Percentiles rank a stretch among this genome's conserved stretches.
These are phyloP conservation scores for Malthinus seriepunctatus DNA, from an alignment of 2,888 invertebrate genomes.

Conservation along the genomic window DNA sequence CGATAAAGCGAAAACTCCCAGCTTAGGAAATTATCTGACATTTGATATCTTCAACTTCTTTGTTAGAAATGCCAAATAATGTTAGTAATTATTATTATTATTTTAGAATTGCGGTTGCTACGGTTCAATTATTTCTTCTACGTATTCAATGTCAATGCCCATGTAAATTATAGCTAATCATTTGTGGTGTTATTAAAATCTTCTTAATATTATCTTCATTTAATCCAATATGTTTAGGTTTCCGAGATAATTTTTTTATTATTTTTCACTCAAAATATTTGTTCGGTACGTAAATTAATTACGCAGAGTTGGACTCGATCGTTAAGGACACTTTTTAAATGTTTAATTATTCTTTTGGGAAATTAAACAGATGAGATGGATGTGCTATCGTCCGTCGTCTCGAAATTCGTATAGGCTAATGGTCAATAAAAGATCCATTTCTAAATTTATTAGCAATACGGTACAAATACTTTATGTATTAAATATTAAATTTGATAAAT, in stretches of 20 bases:
- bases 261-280: slow-evolving; percentile 16
- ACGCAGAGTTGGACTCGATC: too few species aligned
- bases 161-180: slow-evolving; percentile 16
- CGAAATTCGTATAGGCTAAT: background rate
- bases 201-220: background rate
- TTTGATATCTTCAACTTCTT: background rate
- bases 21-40: too few species aligned
- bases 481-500: too few species aligned
- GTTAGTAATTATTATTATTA: background rate
- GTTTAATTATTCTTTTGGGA: too few species aligned
- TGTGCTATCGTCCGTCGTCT: background rate
- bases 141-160: slow-evolving; percentile 28
- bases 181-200: background rate
- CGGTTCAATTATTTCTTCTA: slow-evolving; percentile 19
- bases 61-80: slow-evolving; percentile 9
- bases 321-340: too few species aligned
- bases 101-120: slow-evolving; percentile 10
- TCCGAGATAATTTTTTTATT: slow-evolving; percentile 8
- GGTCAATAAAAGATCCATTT: too few species aligned
- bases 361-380: too few species aligned
- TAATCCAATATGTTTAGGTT: slow-evolving; percentile 7
- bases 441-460: too few species aligned
- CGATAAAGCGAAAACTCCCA: too few species aligned
- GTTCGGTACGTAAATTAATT: background rate
- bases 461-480: too few species aligned